Conservation (phyloP, 2,888 invertebrate genomes). For the Trissoscelio sp. region DNA sequence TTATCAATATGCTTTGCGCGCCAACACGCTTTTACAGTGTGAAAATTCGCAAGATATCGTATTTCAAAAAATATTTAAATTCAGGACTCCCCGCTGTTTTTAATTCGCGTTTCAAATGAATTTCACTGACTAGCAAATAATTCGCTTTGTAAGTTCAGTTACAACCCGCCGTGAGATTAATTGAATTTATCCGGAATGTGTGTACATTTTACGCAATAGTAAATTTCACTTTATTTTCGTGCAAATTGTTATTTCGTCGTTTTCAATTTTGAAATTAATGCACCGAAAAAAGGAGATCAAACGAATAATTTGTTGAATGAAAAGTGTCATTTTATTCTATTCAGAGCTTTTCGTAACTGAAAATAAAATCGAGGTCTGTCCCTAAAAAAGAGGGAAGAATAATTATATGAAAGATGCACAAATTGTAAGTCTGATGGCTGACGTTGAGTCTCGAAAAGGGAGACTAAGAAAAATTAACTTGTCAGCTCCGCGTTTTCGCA, state of each 20-base stretch:
- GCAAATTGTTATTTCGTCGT: no score
- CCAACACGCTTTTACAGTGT: background rate
- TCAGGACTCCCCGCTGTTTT: slow-evolving; percentile 1
- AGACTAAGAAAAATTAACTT: slow-evolving; percentile 29
- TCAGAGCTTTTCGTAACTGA: no score
- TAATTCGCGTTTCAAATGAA: slow-evolving; percentile 20
- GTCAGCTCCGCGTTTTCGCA: slow-evolving; percentile 18
- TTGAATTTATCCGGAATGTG: slow-evolving; percentile 8
- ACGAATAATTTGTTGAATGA: no score
- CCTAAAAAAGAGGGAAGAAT: slow-evolving; percentile 3
- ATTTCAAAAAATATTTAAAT: slow-evolving; percentile 11
- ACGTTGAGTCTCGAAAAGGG: background rate
- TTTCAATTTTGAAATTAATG: no score
- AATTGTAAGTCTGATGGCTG: background rate
- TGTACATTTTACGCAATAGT: background rate
- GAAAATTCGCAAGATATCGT: slow-evolving; percentile 8
- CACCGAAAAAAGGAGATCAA: no score
- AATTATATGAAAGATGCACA: slow-evolving; percentile 5
- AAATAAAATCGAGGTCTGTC: no score
- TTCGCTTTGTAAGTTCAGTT: slow-evolving; percentile 18
- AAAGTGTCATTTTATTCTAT: no score
- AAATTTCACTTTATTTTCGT: no score
- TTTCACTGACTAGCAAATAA: slow-evolving; percentile 24
- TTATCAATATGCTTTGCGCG: background rate
- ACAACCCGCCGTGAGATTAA: slow-evolving; percentile 6